phyloP scores from a whole-genome alignment of 2,797 vertebrate species.

The Lerista edwardsae region DNA sequence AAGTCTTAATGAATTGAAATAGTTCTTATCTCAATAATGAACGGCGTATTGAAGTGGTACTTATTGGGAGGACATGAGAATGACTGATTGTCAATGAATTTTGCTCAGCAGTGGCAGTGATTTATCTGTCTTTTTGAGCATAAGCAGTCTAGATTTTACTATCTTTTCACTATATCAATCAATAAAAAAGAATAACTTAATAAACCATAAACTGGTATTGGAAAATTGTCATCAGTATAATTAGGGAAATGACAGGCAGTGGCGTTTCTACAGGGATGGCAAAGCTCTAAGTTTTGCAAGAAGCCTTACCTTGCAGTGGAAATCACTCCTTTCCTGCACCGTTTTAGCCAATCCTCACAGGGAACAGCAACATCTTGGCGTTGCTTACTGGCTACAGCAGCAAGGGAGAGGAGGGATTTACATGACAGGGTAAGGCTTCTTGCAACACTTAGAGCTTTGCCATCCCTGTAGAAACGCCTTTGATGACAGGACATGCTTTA shows the following conservation, averaged over 20 bases:
- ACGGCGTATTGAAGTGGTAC: background rate
- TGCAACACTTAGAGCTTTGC: too few species aligned
- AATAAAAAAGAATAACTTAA: slow-evolving; percentile 5
- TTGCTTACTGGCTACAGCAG: too few species aligned
- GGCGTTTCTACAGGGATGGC: too few species aligned
- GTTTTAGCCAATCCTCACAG: too few species aligned
- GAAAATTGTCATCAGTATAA: slow-evolving; percentile 19
- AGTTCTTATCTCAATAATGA: background rate
- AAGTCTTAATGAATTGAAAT: background rate
- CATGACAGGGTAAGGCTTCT: too few species aligned
- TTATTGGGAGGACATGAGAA: background rate
- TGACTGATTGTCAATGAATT: slow-evolving; percentile 1
- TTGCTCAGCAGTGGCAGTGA: background rate
- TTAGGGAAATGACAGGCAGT: background rate
- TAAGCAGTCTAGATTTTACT: background rate
- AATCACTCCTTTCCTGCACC: too few species aligned
- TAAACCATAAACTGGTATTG: slow-evolving; percentile 13
- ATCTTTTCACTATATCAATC: background rate
- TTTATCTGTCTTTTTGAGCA: background rate
- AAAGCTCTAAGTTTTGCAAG: too few species aligned
- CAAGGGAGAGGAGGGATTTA: too few species aligned
- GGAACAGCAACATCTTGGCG: too few species aligned
- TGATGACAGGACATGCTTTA: background rate
- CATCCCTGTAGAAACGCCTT: too few species aligned
- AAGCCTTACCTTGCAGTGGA: too few species aligned